Conservation (phyloP, 2,888 invertebrate genomes). For the Stenotaenia linearis region DNA sequence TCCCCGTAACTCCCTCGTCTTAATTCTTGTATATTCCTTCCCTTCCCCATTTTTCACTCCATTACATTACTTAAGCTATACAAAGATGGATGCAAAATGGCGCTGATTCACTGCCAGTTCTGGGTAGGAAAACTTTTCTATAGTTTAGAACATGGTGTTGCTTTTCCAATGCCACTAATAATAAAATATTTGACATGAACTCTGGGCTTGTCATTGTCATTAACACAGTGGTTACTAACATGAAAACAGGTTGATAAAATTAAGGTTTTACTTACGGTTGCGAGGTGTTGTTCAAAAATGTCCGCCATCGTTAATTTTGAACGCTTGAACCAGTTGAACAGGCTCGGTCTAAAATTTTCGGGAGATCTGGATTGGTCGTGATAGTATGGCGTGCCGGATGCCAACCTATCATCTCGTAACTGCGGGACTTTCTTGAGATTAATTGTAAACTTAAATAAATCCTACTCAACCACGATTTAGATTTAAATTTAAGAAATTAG, state of each 20-base stretch:
- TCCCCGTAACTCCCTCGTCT: background rate
- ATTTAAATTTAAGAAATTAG: too few relatives aligned
- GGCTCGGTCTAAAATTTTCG: too few relatives aligned
- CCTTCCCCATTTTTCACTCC: background rate
- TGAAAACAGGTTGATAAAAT: background rate
- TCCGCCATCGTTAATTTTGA: too few relatives aligned
- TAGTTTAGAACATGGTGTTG: conserved; percentile 24
- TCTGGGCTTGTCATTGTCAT: background rate
- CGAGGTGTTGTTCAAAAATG: too few relatives aligned
- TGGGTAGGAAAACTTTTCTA: conserved; percentile 16
- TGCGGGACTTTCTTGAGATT: too few relatives aligned
- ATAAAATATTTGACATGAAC: conserved; percentile 15
- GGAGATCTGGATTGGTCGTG: too few relatives aligned
- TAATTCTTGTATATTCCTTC: background rate
- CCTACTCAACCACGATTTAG: too few relatives aligned
- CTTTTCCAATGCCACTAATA: conserved; percentile 15
- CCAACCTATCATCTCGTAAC: too few relatives aligned
- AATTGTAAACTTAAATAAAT: too few relatives aligned
- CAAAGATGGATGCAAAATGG: conserved; percentile 17
- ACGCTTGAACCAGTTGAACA: too few relatives aligned
- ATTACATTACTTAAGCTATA: background rate
- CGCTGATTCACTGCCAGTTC: conserved; percentile 24
- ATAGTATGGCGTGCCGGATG: too few relatives aligned
- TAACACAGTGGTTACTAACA: background rate
- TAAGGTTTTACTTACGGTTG: too few relatives aligned